Evolutionary conservation across 2,888 invertebrate species (phyloP), one percentile per base, ranked within the genome.

Genomic region (Acrocyrtus sp.): DNA sequence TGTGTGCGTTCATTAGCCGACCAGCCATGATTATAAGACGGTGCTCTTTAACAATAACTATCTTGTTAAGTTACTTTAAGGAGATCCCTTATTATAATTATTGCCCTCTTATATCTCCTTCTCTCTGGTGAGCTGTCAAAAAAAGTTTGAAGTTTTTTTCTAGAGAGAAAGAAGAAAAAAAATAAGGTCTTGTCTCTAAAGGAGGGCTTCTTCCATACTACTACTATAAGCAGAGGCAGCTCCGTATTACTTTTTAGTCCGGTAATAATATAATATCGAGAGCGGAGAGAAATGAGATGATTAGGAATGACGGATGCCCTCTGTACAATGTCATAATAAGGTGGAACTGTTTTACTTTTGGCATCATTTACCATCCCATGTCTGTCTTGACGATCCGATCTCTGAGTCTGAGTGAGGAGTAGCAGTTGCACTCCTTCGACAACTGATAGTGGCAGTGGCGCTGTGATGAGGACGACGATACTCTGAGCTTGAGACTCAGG

Each of bases 71-170:
- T 63, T 41, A 29, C 29, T 56, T 51, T 58, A 57, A 56, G 53
- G 45, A 50, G 63, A 63, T 53, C 27, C 43, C 68, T 63, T 63
- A 63, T 70, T 69, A 62, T 68, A 69, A 69, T 69, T 69, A 69
- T 69, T 56, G 43, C 22, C 17, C 48, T 24, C 56, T 12, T 21
- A 15, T 57, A 57, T 57, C 54, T 69, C 39, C 15, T 45, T 45
- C 39, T 45, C 21, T 26, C 29, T 4, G 4, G 12, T 34, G 34
- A 34, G 34, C 34, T 34, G 34, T 34, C 34, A 34, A 34, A n/a
- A n/a, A n/a, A n/a, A 5, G 5, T 34, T 34, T 34, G 6, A 34
- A 34, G 34, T 34, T 34, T 34, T 34, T n/a, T n/a, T n/a, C n/a
- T 34, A 34, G 34, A 34, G 34, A 8, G 34, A 12, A 34, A 12